A percentile compares a stretch with the other conserved stretches of the same genome.
phyloP scores from a whole-genome alignment of 2,888 invertebrate genomes.

The Lasioglossum figueresi region DNA sequence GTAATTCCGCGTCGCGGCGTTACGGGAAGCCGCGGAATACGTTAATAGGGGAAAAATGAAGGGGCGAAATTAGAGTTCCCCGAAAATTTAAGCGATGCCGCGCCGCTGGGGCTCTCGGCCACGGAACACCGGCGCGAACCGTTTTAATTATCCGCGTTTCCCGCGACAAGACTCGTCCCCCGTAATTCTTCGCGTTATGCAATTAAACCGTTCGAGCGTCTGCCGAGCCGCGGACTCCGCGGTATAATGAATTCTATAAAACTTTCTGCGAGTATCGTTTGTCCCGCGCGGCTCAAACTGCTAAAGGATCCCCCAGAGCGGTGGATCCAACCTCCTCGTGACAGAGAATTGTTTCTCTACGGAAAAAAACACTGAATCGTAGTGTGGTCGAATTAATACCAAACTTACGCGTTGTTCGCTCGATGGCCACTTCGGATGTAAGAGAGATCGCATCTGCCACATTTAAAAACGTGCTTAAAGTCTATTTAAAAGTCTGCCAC shows the following conservation, averaged over 20 bases:
- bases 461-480: background rate
- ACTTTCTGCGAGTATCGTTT: constrained; percentile 36
- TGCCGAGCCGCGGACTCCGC: constrained; percentile 5
- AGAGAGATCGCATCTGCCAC: background rate
- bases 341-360: background rate
- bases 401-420: background rate
- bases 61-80: constrained; percentile 39
- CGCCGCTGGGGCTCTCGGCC: background rate
- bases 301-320: background rate
- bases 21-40: constrained; percentile 45
- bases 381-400: background rate
- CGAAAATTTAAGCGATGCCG: constrained; percentile 43
- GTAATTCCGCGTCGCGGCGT: constrained; percentile 25
- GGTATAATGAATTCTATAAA: constrained; percentile 51
- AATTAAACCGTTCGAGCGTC: constrained; percentile 48
- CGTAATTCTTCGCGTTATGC: constrained; percentile 40
- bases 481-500: background rate
- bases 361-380: background rate
- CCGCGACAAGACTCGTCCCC: constrained; percentile 35
- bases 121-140: background rate
- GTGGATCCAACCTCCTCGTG: background rate
- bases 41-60: constrained; percentile 49
- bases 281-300: constrained; percentile 15
- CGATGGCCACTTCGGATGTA: background rate
- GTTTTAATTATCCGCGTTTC: constrained; percentile 56